Percentiles rank a stretch among this genome's conserved stretches.
These are phyloP conservation scores for Rapana venosa DNA, from an alignment of 2,888 invertebrate species.

Conservation along the genomic window DNA sequence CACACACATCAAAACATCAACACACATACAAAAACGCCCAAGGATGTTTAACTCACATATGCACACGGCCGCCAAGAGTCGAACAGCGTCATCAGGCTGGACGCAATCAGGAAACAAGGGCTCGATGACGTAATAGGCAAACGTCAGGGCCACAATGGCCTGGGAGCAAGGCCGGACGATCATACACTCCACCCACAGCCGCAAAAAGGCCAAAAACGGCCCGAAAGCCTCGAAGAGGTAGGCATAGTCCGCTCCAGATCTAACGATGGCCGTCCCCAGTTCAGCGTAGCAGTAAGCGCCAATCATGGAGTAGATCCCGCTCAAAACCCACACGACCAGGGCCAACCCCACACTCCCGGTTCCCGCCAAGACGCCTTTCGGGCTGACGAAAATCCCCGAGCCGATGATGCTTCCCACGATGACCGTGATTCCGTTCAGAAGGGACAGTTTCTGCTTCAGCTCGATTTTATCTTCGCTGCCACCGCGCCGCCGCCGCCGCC, in stretches of 20 bases:
- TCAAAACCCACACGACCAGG: conserved; percentile 90
- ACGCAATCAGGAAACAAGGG: conserved; percentile 96
- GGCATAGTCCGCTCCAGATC: conserved; percentile 95
- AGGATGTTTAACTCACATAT: conserved; percentile 87
- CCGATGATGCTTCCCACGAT: conserved; percentile 98
- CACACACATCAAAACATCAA: too few species aligned
- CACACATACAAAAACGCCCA: not conserved
- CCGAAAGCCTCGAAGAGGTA: conserved; percentile 99
- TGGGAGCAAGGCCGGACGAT: conserved; percentile 95
- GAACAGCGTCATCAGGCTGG: conserved; percentile 91
- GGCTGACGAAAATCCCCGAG: conserved; percentile 97
- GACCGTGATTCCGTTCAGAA: conserved; percentile 95
- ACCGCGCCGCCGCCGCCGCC: not conserved
- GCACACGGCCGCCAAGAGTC: conserved; percentile 93
- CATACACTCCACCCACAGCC: conserved; percentile 99
- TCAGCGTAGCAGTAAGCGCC: conserved; percentile 99
- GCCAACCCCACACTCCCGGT: conserved; percentile 96
- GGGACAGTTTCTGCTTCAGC: conserved; percentile 62
- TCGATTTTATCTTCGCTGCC: conserved; percentile 35
- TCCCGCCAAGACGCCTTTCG: conserved; percentile 91
- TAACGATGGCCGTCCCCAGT: conserved; percentile 90
- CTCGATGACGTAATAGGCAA: conserved; percentile 96
- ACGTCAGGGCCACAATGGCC: conserved; percentile 95
- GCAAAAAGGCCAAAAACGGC: conserved; percentile 95
- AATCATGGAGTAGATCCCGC: conserved; percentile 97